Evolutionary conservation across 2,888 invertebrate species (phyloP).

Genomic region (Chelonus formosanus): DNA sequence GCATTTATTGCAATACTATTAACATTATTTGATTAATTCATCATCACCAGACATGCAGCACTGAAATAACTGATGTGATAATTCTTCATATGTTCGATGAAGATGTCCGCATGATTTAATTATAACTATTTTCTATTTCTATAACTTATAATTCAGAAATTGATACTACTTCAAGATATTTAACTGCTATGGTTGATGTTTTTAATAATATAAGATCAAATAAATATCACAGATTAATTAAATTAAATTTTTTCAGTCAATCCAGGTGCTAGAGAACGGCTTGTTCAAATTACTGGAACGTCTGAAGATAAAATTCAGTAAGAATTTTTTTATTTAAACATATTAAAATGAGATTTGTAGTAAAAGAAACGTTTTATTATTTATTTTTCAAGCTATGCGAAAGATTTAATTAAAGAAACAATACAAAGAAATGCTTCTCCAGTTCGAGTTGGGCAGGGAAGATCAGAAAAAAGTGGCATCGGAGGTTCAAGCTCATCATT

Average conservation of each 20-base stretch:
- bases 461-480: slow-evolving; percentile 67
- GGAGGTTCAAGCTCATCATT: slow-evolving; percentile 81
- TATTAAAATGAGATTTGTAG: too few species aligned
- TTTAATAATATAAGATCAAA: neutral
- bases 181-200: slow-evolving; percentile 1
- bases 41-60: neutral
- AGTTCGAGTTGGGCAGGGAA: slow-evolving; percentile 74
- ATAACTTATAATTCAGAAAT: too few species aligned
- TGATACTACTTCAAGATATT: too few species aligned
- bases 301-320: slow-evolving; percentile 93
- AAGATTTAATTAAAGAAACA: slow-evolving; percentile 93
- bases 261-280: slow-evolving; percentile 92
- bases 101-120: too few species aligned
- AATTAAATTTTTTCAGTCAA: slow-evolving; percentile 75
- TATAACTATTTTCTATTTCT: too few species aligned
- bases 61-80: too few species aligned
- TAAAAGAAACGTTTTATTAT: neutral
- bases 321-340: slow-evolving; percentile 58
- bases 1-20: slow-evolving; percentile 3
- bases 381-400: slow-evolving; percentile 76
- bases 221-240: slow-evolving; percentile 18
- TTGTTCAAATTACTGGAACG: slow-evolving; percentile 94
- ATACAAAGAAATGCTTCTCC: slow-evolving; percentile 95
- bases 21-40: slow-evolving; percentile 1
- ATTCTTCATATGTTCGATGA: too few species aligned